These are phyloP conservation scores for Pseudorasbora parva DNA, from an alignment of 2,113 vertebrate genomes.

Conservation along the genomic window DNA sequence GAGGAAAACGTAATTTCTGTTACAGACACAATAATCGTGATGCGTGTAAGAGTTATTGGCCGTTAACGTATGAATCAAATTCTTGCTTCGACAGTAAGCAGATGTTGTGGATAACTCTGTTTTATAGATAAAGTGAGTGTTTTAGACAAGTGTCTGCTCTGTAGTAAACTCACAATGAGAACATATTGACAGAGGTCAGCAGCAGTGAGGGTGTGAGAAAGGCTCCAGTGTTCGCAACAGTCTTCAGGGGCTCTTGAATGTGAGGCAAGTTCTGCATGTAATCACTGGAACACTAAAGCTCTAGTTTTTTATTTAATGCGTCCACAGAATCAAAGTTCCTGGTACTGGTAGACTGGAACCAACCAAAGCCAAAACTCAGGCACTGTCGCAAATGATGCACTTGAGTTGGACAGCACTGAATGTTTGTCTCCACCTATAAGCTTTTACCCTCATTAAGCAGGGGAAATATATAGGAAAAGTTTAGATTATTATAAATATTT, in stretches of 20 bases:
- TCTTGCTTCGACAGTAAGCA: conserved; percentile 17
- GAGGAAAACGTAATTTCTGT: conserved; percentile 38
- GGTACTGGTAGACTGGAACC: neutral
- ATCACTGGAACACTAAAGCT: neutral
- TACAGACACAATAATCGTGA: conserved; percentile 49
- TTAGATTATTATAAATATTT: neutral
- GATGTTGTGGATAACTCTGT: conserved; percentile 36
- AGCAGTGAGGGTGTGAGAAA: conserved; percentile 30
- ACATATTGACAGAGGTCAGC: conserved; percentile 37
- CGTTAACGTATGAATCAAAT: conserved; percentile 45
- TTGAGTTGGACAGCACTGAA: neutral
- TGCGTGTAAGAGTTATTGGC: conserved; percentile 34
- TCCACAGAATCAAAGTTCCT: conserved; percentile 17
- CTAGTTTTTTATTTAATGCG: neutral
- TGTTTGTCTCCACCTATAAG: conserved; percentile 2
- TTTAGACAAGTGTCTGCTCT: conserved; percentile 29
- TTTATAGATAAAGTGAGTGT: conserved; percentile 48
- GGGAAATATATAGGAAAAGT: no score
- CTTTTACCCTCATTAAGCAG: neutral
- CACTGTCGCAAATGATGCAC: neutral
- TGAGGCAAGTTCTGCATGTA: conserved; percentile 10
- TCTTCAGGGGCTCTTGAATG: conserved; percentile 30
- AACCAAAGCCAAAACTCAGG: neutral
- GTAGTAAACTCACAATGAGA: conserved; percentile 17
- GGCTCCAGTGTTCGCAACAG: neutral